Percentiles rank a stretch among this genome's conserved stretches.
These are phyloP conservation scores for Rhinolophus ferrumequinum DNA, from an alignment of 2,113 vertebrate species.

Conservation along the genomic window DNA sequence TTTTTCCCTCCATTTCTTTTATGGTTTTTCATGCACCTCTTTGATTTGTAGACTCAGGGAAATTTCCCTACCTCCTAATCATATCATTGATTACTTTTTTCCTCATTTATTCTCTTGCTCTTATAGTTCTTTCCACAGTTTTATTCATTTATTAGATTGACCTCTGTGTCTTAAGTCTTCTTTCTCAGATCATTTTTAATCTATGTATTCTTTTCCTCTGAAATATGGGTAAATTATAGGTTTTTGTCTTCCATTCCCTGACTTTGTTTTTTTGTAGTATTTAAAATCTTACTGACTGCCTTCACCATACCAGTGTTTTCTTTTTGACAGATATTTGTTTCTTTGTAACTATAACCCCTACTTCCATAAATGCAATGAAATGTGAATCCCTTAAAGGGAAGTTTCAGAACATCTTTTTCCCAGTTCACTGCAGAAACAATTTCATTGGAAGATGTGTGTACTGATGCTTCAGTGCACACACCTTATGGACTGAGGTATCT, in stretches of 20 bases:
- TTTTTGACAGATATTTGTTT: neutral
- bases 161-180: neutral
- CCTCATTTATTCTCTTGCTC: neutral
- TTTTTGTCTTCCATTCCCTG: neutral
- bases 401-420: neutral
- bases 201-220: neutral
- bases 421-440: neutral
- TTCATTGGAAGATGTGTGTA: neutral
- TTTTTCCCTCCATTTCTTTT: neutral
- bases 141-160: neutral
- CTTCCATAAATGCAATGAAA: neutral
- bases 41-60: neutral
- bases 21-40: neutral
- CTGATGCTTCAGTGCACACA: neutral
- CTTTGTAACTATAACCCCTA: neutral
- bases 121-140: neutral
- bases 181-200: neutral
- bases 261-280: neutral
- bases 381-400: neutral
- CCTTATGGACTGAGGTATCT: neutral
- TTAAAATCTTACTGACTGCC: neutral
- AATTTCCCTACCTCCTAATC: neutral
- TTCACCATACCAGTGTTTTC: neutral
- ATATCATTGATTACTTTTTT: neutral
- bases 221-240: neutral